These are phyloP conservation scores for Elephas maximus DNA, from an alignment of 2,113 vertebrate genomes.

Conservation along the genomic window DNA sequence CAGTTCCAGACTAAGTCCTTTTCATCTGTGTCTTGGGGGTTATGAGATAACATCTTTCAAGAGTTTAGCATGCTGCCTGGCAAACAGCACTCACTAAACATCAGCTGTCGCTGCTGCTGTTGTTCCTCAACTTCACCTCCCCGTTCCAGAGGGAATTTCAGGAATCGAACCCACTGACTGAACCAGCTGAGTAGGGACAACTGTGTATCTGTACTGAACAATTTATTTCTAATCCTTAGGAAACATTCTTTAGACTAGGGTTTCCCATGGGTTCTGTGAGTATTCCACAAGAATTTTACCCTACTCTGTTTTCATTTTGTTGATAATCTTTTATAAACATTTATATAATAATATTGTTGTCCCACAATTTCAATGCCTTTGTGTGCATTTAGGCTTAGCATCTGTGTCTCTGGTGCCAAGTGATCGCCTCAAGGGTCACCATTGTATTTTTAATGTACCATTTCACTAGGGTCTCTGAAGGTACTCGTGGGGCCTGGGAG, in stretches of 20 bases:
- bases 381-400: neutral
- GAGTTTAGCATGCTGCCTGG: neutral
- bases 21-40: neutral
- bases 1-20: neutral
- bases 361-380: rapidly evolving
- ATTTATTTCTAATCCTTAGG: neutral
- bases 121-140: neutral
- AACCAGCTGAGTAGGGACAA: neutral
- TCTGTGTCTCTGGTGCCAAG: neutral
- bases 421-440: neutral
- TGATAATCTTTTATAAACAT: neutral
- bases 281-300: neutral
- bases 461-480: neutral
- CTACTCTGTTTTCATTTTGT: neutral
- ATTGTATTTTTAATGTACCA: neutral
- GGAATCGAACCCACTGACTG: neutral
- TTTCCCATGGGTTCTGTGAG: neutral
- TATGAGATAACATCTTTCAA: neutral
- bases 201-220: neutral
- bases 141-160: neutral
- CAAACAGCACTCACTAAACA: rapidly evolving
- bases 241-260: neutral
- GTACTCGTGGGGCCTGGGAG: neutral
- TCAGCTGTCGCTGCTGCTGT: neutral
- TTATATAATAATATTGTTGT: neutral